phyloP scores from a whole-genome alignment of 2,797 vertebrate species.

The Anguilla pacifica region DNA sequence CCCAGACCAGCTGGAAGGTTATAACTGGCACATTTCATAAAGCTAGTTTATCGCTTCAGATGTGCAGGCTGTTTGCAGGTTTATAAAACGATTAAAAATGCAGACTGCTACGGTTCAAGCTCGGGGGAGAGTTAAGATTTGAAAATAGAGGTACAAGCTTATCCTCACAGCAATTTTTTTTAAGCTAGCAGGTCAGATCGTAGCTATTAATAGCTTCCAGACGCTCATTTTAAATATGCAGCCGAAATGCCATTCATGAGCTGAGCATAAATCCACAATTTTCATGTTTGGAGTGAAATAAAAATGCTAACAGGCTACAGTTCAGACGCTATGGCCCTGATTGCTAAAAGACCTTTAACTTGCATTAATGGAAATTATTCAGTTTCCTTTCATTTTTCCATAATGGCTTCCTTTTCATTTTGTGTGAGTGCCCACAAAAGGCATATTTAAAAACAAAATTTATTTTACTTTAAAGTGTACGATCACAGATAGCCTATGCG shows the following conservation, averaged over 20 bases:
- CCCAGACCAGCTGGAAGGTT: neutral
- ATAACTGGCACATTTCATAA: neutral
- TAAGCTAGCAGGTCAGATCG: neutral
- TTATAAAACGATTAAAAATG: too few species aligned
- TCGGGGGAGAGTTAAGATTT: too few species aligned
- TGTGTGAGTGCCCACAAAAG: neutral
- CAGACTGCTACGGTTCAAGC: too few species aligned
- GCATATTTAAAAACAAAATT: neutral
- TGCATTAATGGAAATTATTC: neutral
- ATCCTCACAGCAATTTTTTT: too few species aligned
- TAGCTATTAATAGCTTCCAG: slow-evolving; percentile 40
- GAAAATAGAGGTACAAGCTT: too few species aligned
- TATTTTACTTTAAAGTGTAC: too few species aligned
- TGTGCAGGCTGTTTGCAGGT: too few species aligned
- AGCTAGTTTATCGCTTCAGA: neutral
- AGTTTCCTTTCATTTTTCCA: neutral
- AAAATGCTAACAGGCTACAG: neutral
- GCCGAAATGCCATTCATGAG: slow-evolving; percentile 26
- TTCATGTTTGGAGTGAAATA: slow-evolving; percentile 16
- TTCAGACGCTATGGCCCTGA: neutral
- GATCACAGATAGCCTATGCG: too few species aligned
- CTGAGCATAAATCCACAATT: slow-evolving; percentile 26
- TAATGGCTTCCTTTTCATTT: neutral
- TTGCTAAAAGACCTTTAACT: neutral
- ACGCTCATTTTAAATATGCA: slow-evolving; percentile 37